Percentiles rank a stretch among this genome's conserved stretches.
phyloP scores from a whole-genome alignment of 2,113 vertebrate genomes.

The Calyptomena viridis region DNA sequence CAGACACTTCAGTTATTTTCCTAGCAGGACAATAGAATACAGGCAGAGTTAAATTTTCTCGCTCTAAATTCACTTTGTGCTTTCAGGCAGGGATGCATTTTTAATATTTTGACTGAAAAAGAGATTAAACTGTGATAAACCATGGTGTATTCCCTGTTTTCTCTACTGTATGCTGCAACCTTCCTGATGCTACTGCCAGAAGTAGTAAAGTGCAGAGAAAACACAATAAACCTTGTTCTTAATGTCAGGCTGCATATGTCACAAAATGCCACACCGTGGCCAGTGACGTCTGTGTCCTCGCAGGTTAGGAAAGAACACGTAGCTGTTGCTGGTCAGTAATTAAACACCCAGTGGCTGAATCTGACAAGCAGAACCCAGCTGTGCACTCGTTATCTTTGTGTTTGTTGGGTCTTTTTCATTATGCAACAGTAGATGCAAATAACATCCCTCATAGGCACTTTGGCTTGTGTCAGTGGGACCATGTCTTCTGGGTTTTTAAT shows the following conservation, averaged over 20 bases:
- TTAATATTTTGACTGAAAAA: not conserved
- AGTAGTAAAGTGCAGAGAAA: not conserved
- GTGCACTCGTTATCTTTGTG: not conserved
- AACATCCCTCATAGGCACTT: not conserved
- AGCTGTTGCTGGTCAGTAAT: not conserved
- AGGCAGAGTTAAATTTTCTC: not conserved
- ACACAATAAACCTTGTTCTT: not conserved
- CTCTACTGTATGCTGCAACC: rapidly evolving
- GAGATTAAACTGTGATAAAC: not conserved
- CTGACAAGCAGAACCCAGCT: not conserved
- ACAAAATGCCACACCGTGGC: rapidly evolving
- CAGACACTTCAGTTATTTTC: not conserved
- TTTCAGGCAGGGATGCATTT: not conserved
- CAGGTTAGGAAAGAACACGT: not conserved
- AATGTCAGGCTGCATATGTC: rapidly evolving
- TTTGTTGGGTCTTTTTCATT: not conserved
- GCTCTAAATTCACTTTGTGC: not conserved
- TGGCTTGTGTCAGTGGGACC: not conserved
- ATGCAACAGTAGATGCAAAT: not conserved
- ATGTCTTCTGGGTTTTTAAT: rapidly evolving
- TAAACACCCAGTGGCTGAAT: not conserved
- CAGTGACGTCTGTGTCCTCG: rapidly evolving
- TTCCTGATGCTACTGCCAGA: not conserved
- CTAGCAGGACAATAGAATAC: not conserved
- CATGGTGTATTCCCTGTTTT: not conserved